Conservation (phyloP, 2,888 invertebrate species). For the Mamestra brassicae region DNA sequence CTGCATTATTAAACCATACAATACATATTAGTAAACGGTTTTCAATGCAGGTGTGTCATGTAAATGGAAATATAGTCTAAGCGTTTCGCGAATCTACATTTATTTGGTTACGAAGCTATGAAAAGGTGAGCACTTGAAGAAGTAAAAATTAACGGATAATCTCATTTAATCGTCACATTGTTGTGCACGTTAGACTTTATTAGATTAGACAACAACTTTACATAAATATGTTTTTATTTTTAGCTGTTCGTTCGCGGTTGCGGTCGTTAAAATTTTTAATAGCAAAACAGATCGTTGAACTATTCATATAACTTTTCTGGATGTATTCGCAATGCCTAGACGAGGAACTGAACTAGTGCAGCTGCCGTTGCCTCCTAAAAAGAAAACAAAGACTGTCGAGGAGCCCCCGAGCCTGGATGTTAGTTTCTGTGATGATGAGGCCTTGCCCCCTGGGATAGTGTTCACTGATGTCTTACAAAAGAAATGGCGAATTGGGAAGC, state of each 20-base stretch:
- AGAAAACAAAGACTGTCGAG: constrained; percentile 77
- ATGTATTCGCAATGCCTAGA: constrained; percentile 80
- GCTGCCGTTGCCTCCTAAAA: constrained; percentile 80
- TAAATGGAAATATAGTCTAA: constrained; percentile 31
- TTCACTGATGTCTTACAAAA: constrained; percentile 95
- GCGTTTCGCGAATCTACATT: constrained; percentile 29
- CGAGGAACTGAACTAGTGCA: constrained; percentile 80
- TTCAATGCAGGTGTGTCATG: constrained; percentile 23
- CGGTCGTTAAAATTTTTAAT: constrained; percentile 5
- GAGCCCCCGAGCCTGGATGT: constrained; percentile 80
- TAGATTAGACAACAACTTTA: constrained; percentile 71
- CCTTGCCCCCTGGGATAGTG: constrained; percentile 93
- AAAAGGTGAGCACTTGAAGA: constrained; percentile 63
- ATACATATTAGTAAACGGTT: constrained; percentile 47
- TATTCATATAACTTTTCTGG: constrained; percentile 39
- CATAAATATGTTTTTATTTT: constrained; percentile 49
- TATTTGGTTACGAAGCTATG: constrained; percentile 49
- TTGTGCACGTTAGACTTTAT: constrained; percentile 74
- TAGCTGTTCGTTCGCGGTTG: constrained; percentile 26
- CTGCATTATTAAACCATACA: constrained; percentile 41
- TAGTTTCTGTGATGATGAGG: constrained; percentile 87
- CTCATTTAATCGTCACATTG: constrained; percentile 76
- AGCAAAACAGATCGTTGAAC: constrained; percentile 31
- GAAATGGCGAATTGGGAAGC: constrained; percentile 96
- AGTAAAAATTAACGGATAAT: constrained; percentile 73